A percentile compares a stretch with the other conserved stretches of the same genome.
phyloP scores from a whole-genome alignment of 2,113 vertebrate genomes.

The Papio anubis region DNA sequence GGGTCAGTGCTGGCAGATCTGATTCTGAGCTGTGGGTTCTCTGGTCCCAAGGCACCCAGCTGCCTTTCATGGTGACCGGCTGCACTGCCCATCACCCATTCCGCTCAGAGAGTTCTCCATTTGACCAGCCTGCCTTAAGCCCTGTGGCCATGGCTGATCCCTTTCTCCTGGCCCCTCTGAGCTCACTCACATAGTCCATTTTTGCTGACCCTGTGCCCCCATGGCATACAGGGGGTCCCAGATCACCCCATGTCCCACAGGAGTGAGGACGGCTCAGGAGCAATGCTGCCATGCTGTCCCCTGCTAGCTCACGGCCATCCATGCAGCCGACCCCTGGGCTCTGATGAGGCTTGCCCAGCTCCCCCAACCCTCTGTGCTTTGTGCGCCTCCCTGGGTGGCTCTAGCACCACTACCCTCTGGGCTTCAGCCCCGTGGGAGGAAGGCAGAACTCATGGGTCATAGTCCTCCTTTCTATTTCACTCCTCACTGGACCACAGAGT shows the following conservation, averaged over 20 bases:
- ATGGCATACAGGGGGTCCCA: not conserved
- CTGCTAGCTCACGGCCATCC: accelerated
- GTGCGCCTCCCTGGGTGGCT: no score
- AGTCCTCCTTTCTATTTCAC: no score
- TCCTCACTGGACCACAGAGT: not conserved
- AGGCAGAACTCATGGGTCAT: not conserved
- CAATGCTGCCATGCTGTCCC: no score
- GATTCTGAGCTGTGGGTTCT: not conserved
- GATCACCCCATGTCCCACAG: not conserved
- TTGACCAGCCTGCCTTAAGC: not conserved
- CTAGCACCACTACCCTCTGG: not conserved
- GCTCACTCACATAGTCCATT: not conserved
- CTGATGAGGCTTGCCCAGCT: not conserved
- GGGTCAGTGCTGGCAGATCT: not conserved
- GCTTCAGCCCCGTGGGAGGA: not conserved
- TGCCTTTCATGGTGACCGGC: not conserved
- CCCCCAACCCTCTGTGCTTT: not conserved
- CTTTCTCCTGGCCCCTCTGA: not conserved
- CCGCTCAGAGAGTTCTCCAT: not conserved
- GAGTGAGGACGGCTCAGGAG: not conserved
- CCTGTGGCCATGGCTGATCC: not conserved
- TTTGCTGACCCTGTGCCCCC: not conserved
- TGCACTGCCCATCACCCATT: not conserved
- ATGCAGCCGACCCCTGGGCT: not conserved
- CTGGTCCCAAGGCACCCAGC: not conserved